phyloP scores from a whole-genome alignment of 2,888 invertebrate genomes.

The Caenorhabditis zanzibari region DNA sequence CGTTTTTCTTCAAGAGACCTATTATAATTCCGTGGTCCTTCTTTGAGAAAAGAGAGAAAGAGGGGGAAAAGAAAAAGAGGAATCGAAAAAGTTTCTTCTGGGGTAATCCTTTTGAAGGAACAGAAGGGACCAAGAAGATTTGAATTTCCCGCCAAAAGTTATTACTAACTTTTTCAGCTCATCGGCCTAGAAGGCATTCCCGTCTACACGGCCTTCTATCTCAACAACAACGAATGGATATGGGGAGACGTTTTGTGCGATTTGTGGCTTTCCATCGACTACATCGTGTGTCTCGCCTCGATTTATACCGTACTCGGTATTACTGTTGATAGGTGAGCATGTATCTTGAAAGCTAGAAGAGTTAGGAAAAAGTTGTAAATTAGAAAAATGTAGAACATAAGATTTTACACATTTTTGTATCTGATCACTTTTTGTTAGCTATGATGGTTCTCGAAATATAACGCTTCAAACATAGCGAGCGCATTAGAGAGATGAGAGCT shows the following conservation, averaged over 20 bases:
- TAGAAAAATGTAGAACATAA: no score
- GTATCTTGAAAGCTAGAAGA: no score
- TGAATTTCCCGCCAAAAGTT: not conserved
- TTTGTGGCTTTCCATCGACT: conserved; percentile 98
- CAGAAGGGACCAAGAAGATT: conserved; percentile 2
- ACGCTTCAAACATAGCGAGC: not conserved
- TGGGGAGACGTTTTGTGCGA: conserved; percentile 96
- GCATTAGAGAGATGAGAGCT: no score
- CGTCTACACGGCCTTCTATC: conserved; percentile 97
- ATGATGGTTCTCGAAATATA: no score
- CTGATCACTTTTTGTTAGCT: no score
- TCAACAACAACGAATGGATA: conserved; percentile 94
- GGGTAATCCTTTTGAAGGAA: conserved; percentile 44
- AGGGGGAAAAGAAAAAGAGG: conserved; percentile 1
- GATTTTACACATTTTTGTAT: no score
- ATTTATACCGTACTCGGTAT: conserved; percentile 99
- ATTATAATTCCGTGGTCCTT: conserved; percentile 50
- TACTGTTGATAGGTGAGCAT: conserved; percentile 91
- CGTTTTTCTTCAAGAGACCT: conserved; percentile 31
- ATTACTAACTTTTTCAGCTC: conserved; percentile 85
- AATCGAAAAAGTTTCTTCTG: not conserved
- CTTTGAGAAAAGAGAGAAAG: conserved; percentile 9
- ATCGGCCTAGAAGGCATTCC: conserved; percentile 99
- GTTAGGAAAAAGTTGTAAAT: no score
- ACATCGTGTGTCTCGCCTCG: conserved; percentile 96